Evolutionary conservation across 2,888 invertebrate species (phyloP).

Genomic region (Escarpia spicata): DNA sequence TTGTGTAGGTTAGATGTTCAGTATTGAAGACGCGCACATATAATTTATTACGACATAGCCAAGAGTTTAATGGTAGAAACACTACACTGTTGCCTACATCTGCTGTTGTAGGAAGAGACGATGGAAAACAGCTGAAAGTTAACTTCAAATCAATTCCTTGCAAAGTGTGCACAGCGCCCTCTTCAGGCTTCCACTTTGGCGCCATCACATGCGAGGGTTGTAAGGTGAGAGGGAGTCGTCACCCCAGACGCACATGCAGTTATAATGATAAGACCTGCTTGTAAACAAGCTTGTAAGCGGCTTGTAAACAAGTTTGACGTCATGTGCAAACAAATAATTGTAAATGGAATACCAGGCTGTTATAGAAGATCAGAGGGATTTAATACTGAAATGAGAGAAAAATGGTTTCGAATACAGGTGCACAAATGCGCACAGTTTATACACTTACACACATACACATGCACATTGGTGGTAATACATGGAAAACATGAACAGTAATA

Average conservation of each 20-base stretch:
- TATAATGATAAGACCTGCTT: not conserved
- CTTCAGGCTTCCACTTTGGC: constrained; percentile 65
- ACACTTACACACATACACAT: not conserved
- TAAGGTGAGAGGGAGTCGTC: constrained; percentile 52
- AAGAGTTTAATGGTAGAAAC: not conserved
- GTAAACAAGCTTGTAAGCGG: constrained; percentile 10
- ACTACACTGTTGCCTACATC: not conserved
- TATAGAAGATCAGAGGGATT: not conserved
- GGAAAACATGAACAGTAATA: not conserved
- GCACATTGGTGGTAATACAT: not conserved
- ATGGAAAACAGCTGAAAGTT: constrained; percentile 43
- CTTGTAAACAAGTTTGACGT: not conserved
- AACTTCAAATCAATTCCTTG: constrained; percentile 56
- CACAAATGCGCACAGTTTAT: not conserved
- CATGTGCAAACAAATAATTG: not conserved
- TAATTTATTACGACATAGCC: no score
- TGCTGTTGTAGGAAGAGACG: constrained; percentile 39
- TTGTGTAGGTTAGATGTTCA: no score
- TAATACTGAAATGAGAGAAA: not conserved
- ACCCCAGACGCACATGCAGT: not conserved
- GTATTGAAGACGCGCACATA: no score
- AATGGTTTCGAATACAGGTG: not conserved
- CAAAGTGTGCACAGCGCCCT: constrained; percentile 62
- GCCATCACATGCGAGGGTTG: constrained; percentile 65
- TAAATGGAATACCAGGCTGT: not conserved